Percentiles rank a stretch among this genome's conserved stretches.
Evolutionary conservation across 2,797 vertebrate genomes (phyloP).

Genomic region (Falco concolor): DNA sequence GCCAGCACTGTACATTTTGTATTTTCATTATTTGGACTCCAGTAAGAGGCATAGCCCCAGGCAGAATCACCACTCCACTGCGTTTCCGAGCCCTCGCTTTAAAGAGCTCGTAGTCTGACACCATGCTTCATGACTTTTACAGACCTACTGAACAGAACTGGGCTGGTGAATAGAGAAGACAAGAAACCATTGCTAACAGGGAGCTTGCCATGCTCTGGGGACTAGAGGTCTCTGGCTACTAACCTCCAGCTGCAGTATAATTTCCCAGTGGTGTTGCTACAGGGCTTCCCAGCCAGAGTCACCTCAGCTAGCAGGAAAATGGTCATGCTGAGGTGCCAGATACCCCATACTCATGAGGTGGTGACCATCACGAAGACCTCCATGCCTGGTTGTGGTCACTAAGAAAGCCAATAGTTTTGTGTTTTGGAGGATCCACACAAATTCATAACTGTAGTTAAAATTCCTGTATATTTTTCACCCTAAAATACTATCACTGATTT

Average conservation of each 20-base stretch:
- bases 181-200: background rate
- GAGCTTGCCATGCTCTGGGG: background rate
- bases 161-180: background rate
- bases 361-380: background rate
- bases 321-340: background rate
- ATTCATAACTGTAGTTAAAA: background rate
- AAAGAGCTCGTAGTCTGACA: background rate
- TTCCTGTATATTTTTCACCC: background rate
- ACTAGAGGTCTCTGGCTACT: background rate
- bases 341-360: fast-evolving
- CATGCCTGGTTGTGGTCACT: background rate
- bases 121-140: background rate
- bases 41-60: background rate
- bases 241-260: background rate
- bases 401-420: background rate
- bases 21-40: background rate
- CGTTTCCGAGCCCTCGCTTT: background rate
- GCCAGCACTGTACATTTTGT: background rate
- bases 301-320: background rate
- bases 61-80: background rate
- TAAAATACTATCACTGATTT: background rate
- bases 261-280: background rate
- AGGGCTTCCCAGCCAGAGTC: background rate
- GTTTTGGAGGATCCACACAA: background rate
- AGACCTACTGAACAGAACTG: background rate